Evolutionary conservation across 1,140 invertebrate species (phyloP).

Genomic region (Sesamia nonagrioides): DNA sequence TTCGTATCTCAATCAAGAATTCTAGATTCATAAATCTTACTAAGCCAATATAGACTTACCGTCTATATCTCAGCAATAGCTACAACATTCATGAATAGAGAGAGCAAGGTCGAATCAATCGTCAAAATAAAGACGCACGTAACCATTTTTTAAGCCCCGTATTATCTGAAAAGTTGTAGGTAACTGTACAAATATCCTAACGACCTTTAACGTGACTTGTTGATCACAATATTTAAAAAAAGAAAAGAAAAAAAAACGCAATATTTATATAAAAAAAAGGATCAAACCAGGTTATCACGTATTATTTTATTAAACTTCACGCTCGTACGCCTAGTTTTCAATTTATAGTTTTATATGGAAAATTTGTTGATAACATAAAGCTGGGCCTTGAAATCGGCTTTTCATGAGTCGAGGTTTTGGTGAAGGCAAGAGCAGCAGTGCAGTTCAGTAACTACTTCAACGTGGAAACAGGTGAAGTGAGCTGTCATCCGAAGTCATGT

Average conservation of each 20-base stretch:
- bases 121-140: constrained; percentile 42
- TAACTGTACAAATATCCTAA: neutral
- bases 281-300: constrained; percentile 54
- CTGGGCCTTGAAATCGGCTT: constrained; percentile 9
- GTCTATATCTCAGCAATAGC: neutral
- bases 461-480: no score
- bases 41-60: neutral
- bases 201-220: constrained; percentile 35
- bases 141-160: constrained; percentile 30
- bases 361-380: constrained; percentile 1
- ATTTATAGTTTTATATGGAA: constrained; percentile 32
- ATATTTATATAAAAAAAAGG: constrained; percentile 44
- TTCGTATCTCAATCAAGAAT: no score
- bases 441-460: no score
- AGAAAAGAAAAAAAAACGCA: constrained; percentile 17
- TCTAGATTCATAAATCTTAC: neutral
- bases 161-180: constrained; percentile 5
- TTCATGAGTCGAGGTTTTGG: neutral
- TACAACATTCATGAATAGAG: constrained; percentile 1
- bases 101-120: constrained; percentile 20
- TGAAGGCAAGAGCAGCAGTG: neutral
- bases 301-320: constrained; percentile 45
- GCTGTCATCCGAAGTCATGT: no score
- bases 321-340: constrained; percentile 47
- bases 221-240: constrained; percentile 36